phyloP scores from a whole-genome alignment of 53 echinoderm and acorn worm genomes.

The Apostichopus leukothele region DNA sequence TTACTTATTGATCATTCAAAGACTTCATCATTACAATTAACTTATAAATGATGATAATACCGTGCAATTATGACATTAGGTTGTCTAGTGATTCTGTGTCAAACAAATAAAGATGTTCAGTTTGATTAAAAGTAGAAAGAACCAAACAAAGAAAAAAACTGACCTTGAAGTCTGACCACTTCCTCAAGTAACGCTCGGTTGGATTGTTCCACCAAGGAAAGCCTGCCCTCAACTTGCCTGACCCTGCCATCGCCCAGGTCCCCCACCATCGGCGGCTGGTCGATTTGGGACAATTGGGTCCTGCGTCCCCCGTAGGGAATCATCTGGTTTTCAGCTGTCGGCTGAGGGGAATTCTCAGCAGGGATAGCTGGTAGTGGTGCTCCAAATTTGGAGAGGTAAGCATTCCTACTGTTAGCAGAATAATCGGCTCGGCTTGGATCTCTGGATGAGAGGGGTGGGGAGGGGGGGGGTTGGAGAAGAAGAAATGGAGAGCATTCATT shows the following conservation, averaged over 20 bases:
- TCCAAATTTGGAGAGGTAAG: conserved; percentile 60
- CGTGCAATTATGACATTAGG: too few relatives aligned
- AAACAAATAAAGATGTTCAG: neutral
- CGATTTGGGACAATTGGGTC: conserved; percentile 74
- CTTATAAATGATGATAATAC: too few relatives aligned
- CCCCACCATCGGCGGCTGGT: conserved; percentile 54
- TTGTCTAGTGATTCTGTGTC: too few relatives aligned
- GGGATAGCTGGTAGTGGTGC: conserved; percentile 80
- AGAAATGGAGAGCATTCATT: too few relatives aligned
- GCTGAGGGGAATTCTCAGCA: conserved; percentile 69
- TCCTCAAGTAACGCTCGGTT: conserved; percentile 89
- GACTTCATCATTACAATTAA: too few relatives aligned
- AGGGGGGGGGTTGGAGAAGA: too few relatives aligned
- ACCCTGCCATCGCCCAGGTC: conserved; percentile 68
- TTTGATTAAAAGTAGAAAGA: neutral
- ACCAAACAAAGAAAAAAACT: neutral
- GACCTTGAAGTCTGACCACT: conserved; percentile 90
- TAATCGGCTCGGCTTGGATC: conserved; percentile 33
- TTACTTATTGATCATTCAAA: too few relatives aligned
- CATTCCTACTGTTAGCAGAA: conserved; percentile 33
- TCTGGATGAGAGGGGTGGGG: neutral
- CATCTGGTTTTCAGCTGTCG: conserved; percentile 75
- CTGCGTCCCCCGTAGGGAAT: conserved; percentile 66
- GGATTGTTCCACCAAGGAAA: conserved; percentile 87
- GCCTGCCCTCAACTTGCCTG: conserved; percentile 77